Percentiles rank a stretch among this genome's conserved stretches.
Conservation (phyloP, 2,888 invertebrate genomes). For the Drosophila subsilvestris region DNA sequence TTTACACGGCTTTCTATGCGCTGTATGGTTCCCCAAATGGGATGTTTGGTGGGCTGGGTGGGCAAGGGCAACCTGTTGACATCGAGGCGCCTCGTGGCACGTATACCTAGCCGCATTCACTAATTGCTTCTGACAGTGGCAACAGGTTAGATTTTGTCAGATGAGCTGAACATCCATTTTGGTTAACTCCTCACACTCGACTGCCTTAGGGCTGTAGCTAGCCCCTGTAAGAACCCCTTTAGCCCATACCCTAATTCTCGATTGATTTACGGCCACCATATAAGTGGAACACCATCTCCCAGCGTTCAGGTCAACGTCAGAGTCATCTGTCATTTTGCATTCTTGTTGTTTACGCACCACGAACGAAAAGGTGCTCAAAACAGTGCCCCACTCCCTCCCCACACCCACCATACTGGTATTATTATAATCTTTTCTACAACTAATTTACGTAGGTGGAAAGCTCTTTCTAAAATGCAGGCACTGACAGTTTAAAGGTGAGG, state of each 20-base stretch:
- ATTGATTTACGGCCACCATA: conserved; percentile 33
- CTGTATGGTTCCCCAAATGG: background rate
- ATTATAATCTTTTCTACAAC: conserved; percentile 14
- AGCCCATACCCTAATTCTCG: conserved; percentile 12
- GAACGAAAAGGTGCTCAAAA: conserved; percentile 51
- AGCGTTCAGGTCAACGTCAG: conserved; percentile 46
- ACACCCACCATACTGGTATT: background rate
- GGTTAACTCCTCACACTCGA: conserved; percentile 19
- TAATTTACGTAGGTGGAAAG: conserved; percentile 39
- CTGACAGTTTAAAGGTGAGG: conserved; percentile 2
- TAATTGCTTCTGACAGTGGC: conserved; percentile 72
- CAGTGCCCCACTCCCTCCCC: conserved; percentile 1
- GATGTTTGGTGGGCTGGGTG: no score
- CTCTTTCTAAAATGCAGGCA: conserved; percentile 5
- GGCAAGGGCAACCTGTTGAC: conserved; percentile 67
- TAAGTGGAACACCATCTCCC: conserved; percentile 36
- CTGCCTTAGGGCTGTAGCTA: background rate
- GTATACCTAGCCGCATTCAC: conserved; percentile 36
- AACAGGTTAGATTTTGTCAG: conserved; percentile 61
- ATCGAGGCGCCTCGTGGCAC: conserved; percentile 49
- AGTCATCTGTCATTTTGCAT: conserved; percentile 70
- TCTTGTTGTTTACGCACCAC: conserved; percentile 66
- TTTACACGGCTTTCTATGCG: conserved; percentile 39
- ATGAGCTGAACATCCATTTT: conserved; percentile 44
- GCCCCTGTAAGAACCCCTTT: conserved; percentile 9